Evolutionary conservation across 1,140 invertebrate species (phyloP).

Genomic region (Hyposmocoma kahamanoa): DNA sequence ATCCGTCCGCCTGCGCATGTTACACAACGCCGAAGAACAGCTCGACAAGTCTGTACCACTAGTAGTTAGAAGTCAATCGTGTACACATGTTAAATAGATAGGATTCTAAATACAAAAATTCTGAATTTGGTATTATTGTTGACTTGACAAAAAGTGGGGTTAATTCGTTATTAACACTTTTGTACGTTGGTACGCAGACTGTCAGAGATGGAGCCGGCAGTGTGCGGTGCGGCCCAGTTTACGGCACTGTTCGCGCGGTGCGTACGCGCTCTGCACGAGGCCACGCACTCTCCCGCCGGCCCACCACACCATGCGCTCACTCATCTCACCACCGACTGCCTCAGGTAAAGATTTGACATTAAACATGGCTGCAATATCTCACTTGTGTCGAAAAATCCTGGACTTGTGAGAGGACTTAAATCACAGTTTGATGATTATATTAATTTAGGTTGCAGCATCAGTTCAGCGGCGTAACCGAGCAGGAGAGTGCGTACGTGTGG

Average conservation of each 20-base stretch:
- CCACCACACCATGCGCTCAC: conserved; percentile 51
- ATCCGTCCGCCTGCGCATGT: conserved; percentile 77
- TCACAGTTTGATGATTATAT: too few relatives aligned
- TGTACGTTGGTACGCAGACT: conserved; percentile 59
- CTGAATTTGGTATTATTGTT: too few relatives aligned
- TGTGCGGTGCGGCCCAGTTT: conserved; percentile 90
- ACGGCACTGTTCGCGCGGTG: conserved; percentile 86
- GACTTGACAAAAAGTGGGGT: not conserved
- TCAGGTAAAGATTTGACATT: not conserved
- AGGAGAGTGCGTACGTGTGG: conserved; percentile 84
- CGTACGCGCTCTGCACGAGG: conserved; percentile 72
- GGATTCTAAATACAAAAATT: too few relatives aligned
- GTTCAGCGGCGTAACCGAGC: conserved; percentile 85
- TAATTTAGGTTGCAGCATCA: conserved; percentile 85
- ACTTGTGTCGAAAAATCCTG: too few relatives aligned
- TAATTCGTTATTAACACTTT: not conserved
- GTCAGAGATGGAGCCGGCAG: conserved; percentile 88
- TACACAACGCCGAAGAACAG: conserved; percentile 83
- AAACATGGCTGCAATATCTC: too few relatives aligned
- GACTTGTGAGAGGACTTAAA: too few relatives aligned
- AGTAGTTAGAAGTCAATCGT: not conserved
- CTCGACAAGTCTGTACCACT: conserved; percentile 71
- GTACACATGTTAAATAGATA: not conserved
- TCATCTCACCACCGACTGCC: conserved; percentile 66
- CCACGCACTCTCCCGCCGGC: conserved; percentile 27